A percentile compares a stretch with the other conserved stretches of the same genome.
phyloP scores from a whole-genome alignment of 2,113 vertebrate species.

The Etheostoma cragini region DNA sequence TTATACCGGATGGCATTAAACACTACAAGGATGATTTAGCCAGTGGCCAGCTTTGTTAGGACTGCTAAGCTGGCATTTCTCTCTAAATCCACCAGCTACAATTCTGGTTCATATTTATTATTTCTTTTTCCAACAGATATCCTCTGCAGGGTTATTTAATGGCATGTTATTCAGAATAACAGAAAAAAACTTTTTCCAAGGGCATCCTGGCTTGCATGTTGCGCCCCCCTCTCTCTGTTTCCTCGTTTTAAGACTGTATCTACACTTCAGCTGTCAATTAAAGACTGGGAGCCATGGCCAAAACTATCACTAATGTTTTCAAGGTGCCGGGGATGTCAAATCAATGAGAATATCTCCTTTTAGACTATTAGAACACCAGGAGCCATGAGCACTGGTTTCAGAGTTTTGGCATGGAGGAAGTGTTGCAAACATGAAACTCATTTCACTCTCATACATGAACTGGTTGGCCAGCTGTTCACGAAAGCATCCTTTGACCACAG shows the following conservation, averaged over 20 bases:
- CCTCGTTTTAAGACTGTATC: neutral
- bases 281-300: neutral
- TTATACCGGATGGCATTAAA: neutral
- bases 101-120: neutral
- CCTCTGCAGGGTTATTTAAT: neutral
- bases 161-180: neutral
- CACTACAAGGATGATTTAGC: neutral
- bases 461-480: neutral
- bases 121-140: neutral
- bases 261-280: conserved; percentile 1
- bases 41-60: neutral
- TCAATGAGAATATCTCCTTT: too few species aligned
- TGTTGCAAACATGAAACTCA: too few species aligned
- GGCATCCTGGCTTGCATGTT: neutral
- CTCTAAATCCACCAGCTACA: neutral
- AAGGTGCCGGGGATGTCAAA: too few species aligned
- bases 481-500: conserved; percentile 2
- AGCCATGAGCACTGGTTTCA: too few species aligned
- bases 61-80: neutral
- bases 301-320: neutral
- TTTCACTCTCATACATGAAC: too few species aligned
- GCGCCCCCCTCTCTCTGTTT: neutral
- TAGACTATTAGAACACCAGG: too few species aligned
- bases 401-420: too few species aligned
- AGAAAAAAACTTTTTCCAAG: neutral